Evolutionary conservation across 2,113 vertebrate species (phyloP).

Genomic region (Neodontobutis hainanensis): DNA sequence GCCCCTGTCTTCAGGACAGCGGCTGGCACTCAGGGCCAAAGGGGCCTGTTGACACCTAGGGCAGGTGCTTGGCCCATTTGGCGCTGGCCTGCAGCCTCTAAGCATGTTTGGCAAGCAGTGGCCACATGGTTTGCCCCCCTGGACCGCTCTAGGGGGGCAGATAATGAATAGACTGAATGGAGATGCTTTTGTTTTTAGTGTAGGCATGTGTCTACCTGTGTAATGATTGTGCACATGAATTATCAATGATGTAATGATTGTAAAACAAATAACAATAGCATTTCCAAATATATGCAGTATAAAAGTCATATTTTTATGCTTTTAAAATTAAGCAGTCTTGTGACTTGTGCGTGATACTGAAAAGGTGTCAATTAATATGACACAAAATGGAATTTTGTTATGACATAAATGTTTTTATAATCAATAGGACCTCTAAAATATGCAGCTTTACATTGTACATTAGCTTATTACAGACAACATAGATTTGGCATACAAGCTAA

Average conservation of each 20-base stretch:
- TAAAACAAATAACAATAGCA: too few species aligned
- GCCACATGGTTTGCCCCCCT: constrained; percentile 69
- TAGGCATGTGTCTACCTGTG: not conserved
- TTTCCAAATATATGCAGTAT: not conserved
- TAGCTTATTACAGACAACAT: too few species aligned
- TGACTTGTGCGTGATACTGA: too few species aligned
- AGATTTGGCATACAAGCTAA: too few species aligned
- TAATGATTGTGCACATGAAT: constrained; percentile 16
- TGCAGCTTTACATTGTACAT: too few species aligned
- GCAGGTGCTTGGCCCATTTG: constrained; percentile 73
- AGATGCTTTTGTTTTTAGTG: constrained; percentile 21
- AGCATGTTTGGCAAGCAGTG: constrained; percentile 68
- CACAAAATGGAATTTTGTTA: too few species aligned
- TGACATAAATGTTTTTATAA: too few species aligned
- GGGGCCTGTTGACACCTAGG: constrained; percentile 73
- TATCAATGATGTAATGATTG: constrained; percentile 10
- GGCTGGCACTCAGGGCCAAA: constrained; percentile 61
- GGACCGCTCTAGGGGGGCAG: constrained; percentile 71
- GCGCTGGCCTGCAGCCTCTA: constrained; percentile 68
- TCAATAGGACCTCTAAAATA: too few species aligned
- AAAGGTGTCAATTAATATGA: too few species aligned
- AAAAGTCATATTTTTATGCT: not conserved
- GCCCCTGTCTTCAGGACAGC: constrained; percentile 59
- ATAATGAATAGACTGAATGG: constrained; percentile 71
- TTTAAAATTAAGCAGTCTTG: not conserved